Conservation (phyloP, 2,113 vertebrate genomes). For the Laticauda laticaudata region DNA sequence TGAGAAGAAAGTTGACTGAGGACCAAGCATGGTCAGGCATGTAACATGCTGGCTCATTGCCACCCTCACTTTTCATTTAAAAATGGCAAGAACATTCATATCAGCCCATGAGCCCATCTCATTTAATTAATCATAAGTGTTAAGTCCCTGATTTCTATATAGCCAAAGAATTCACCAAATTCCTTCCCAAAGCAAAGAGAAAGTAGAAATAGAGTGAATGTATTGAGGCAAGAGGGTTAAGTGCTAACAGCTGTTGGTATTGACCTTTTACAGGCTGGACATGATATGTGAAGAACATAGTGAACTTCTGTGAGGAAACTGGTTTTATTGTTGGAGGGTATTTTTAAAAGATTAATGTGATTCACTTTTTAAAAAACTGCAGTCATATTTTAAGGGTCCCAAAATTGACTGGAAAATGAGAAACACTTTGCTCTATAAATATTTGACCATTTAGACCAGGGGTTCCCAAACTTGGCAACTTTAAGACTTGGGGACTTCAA, state of each 20-base stretch:
- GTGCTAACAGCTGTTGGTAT: not conserved
- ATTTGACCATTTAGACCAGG: not conserved
- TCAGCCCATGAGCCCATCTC: constrained; percentile 47
- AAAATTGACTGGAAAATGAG: not conserved
- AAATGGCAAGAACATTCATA: constrained; percentile 52
- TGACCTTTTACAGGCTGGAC: not conserved
- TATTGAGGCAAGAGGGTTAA: not conserved
- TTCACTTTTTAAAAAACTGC: not conserved
- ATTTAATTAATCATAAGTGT: constrained; percentile 43
- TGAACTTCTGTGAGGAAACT: too few species aligned
- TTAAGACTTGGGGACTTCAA: too few species aligned
- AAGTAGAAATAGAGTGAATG: not conserved
- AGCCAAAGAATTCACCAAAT: constrained; percentile 17
- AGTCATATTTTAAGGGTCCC: not conserved
- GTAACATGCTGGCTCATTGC: constrained; percentile 52
- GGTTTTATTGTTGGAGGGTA: not conserved
- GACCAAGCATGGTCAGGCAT: constrained; percentile 38
- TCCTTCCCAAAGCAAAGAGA: not conserved
- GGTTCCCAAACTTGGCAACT: too few species aligned
- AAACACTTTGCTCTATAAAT: not conserved
- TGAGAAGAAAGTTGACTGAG: constrained; percentile 54
- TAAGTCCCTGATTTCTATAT: constrained; percentile 13
- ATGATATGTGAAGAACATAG: not conserved
- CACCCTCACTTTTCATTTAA: constrained; percentile 37
- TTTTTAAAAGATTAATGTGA: not conserved